phyloP scores from a whole-genome alignment of 2,113 vertebrate species.

The Platichthys stellatus region DNA sequence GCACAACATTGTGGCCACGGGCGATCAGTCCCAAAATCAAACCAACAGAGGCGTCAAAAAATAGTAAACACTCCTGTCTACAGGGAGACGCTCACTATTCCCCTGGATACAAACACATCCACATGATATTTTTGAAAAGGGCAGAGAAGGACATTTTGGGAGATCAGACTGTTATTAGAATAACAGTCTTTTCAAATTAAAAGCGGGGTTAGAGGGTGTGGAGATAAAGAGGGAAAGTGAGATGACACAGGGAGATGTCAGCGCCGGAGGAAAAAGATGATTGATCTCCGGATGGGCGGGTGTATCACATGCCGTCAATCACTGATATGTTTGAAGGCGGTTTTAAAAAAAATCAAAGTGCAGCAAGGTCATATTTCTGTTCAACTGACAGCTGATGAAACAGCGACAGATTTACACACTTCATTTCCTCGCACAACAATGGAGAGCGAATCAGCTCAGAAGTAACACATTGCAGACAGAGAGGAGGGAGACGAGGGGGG shows the following conservation, averaged over 20 bases:
- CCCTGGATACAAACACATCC: conserved; percentile 32
- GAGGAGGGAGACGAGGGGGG: not conserved
- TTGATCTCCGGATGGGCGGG: conserved; percentile 47
- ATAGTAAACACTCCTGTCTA: conserved; percentile 53
- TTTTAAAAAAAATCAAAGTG: conserved; percentile 24
- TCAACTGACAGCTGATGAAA: conserved; percentile 67
- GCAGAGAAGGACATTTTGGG: conserved; percentile 32
- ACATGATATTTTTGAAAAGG: conserved; percentile 49
- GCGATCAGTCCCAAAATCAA: conserved; percentile 62
- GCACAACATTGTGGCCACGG: conserved; percentile 57
- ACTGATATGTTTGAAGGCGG: conserved; percentile 54
- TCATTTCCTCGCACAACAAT: conserved; percentile 41
- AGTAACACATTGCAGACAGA: conserved; percentile 1
- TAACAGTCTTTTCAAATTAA: conserved; percentile 48
- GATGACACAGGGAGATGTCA: conserved; percentile 48
- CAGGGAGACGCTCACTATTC: conserved; percentile 30
- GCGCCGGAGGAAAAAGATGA: conserved; percentile 38
- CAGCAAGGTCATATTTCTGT: conserved; percentile 62
- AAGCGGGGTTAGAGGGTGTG: conserved; percentile 32
- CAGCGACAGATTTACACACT: conserved; percentile 47
- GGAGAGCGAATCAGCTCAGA: conserved; percentile 3
- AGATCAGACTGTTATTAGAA: conserved; percentile 34
- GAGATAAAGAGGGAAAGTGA: conserved; percentile 37
- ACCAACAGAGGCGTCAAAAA: conserved; percentile 56
- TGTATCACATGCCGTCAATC: conserved; percentile 66